Percentiles rank a stretch among this genome's conserved stretches.
Evolutionary conservation across 1,140 invertebrate species (phyloP).

Genomic region (Zaprionus africanus): DNA sequence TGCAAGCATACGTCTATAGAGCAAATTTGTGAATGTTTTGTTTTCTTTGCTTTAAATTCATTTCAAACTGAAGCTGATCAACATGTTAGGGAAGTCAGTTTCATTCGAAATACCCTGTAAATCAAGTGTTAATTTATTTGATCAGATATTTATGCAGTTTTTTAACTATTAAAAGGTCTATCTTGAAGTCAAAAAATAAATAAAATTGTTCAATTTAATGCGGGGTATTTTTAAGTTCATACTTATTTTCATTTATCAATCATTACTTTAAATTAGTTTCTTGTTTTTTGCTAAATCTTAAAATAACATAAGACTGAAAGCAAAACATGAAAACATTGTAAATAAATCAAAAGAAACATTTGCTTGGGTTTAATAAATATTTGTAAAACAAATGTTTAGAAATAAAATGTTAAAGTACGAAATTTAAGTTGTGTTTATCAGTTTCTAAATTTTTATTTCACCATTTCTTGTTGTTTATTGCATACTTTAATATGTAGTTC

Average conservation of each 20-base stretch:
- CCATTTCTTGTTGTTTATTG: background rate
- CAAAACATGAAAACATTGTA: background rate
- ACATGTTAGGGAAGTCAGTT: background rate
- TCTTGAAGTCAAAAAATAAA: no score
- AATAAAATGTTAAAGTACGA: background rate
- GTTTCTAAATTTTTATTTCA: background rate
- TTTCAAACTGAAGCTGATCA: background rate
- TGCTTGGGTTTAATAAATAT: background rate
- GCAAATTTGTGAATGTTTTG: background rate
- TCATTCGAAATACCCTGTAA: background rate
- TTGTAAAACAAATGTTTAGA: background rate
- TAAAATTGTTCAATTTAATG: background rate
- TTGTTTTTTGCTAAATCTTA: background rate
- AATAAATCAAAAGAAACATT: slow-evolving; percentile 2
- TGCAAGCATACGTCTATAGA: background rate
- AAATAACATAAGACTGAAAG: background rate
- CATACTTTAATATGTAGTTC: background rate
- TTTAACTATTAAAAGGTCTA: background rate
- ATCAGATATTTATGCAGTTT: background rate
- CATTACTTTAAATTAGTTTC: slow-evolving; percentile 2
- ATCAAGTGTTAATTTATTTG: background rate
- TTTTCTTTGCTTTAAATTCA: background rate
- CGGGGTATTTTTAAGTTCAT: background rate
- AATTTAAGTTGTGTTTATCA: background rate
- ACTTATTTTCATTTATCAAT: background rate